Evolutionary conservation across 1,140 invertebrate genomes (phyloP).

Genomic region (Caenorhabditis latens): DNA sequence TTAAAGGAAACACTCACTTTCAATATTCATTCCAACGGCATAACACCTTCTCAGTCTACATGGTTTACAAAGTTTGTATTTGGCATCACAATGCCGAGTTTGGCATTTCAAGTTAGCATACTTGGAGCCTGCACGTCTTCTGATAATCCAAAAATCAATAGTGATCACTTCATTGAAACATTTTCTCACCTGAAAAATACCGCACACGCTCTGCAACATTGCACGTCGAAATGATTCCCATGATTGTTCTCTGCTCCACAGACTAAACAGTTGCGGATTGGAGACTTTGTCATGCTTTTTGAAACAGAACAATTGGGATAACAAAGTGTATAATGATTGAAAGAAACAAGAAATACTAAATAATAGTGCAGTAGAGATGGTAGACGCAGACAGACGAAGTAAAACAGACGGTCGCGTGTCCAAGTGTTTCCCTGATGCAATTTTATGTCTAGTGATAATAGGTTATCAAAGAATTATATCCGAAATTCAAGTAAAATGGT

Average conservation of each 20-base stretch:
- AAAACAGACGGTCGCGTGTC: not conserved
- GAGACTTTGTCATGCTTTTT: not conserved
- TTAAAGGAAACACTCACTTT: not conserved
- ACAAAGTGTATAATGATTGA: not conserved
- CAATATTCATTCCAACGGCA: conserved; percentile 10
- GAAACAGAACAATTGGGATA: no score
- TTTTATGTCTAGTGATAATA: not conserved
- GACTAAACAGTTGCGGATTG: not conserved
- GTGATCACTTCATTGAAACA: no score
- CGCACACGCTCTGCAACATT: conserved; percentile 31
- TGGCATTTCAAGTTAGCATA: not conserved
- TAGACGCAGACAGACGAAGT: not conserved
- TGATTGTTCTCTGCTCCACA: not conserved
- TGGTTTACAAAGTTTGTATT: not conserved
- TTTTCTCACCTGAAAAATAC: conserved; percentile 9
- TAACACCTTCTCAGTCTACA: conserved; percentile 2
- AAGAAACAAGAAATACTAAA: not conserved
- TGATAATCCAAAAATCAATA: not conserved
- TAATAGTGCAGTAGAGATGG: not conserved
- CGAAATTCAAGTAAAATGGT: no score
- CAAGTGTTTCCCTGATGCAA: conserved; percentile 9
- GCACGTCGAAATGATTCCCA: conserved; percentile 12
- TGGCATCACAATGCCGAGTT: not conserved
- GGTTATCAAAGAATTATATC: not conserved
- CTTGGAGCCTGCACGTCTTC: conserved; percentile 2